phyloP scores from a whole-genome alignment of 64 coral and sea anemone species.

The Stichodactyla helianthus region DNA sequence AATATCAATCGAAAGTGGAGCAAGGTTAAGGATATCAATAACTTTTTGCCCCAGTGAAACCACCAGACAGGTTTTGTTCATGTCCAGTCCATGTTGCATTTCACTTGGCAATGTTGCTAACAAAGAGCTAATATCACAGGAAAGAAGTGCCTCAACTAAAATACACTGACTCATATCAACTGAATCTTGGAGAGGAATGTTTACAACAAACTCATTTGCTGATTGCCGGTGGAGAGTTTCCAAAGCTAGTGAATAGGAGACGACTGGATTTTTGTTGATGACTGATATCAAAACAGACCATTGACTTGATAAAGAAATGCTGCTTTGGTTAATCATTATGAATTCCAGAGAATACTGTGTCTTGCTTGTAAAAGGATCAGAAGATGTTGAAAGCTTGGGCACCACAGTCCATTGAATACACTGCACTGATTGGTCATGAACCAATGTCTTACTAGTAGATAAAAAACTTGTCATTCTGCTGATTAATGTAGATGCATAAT shows the following conservation, averaged over 20 bases:
- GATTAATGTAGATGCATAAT: background rate
- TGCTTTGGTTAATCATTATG: background rate
- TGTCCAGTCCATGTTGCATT: background rate
- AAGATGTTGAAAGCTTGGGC: background rate
- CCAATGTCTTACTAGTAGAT: background rate
- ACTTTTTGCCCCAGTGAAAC: background rate
- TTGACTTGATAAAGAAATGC: background rate
- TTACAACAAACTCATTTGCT: background rate
- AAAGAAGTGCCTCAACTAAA: background rate
- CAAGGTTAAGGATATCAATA: background rate
- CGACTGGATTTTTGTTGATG: background rate
- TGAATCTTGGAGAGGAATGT: background rate
- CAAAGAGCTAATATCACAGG: background rate
- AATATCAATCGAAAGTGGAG: background rate
- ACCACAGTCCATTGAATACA: background rate
- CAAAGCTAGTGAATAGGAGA: background rate
- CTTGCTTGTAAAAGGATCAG: background rate
- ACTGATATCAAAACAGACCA: conserved; percentile 1
- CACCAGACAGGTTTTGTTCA: background rate
- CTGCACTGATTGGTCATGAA: background rate
- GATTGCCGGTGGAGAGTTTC: background rate
- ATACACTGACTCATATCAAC: background rate
- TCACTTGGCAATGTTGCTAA: background rate
- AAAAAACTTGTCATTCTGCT: background rate
- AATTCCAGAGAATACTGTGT: background rate